phyloP scores from a whole-genome alignment of 2,797 vertebrate genomes.

The Nannoperca obscura region DNA sequence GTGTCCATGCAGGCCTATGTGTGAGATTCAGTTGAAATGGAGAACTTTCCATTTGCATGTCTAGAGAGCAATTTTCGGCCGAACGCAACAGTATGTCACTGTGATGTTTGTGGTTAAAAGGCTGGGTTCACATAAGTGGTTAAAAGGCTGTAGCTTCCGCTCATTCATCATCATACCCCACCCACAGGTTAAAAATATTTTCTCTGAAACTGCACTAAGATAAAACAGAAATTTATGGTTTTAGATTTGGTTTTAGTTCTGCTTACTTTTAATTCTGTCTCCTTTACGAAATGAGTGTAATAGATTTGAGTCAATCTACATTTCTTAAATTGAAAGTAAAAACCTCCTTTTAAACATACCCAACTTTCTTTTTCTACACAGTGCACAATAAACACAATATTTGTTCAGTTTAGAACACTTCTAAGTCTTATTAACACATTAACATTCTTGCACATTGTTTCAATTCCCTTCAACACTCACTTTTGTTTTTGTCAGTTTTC shows the following conservation, averaged over 20 bases:
- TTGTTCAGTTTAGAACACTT: neutral
- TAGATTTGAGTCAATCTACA: too few species aligned
- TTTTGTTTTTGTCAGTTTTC: neutral
- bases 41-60: neutral
- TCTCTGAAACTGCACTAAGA: neutral
- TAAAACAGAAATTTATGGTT: neutral
- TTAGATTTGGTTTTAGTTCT: neutral
- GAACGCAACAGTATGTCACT: neutral
- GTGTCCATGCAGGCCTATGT: neutral
- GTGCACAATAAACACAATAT: neutral
- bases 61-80: neutral
- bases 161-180: neutral
- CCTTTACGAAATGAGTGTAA: neutral
- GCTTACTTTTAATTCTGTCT: neutral
- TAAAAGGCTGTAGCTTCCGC: neutral
- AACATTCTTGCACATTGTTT: neutral
- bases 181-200: neutral
- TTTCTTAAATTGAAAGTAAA: neutral
- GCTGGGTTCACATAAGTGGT: neutral
- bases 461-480: constrained; percentile 14
- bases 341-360: too few species aligned
- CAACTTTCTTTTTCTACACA: neutral
- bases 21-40: neutral
- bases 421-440: neutral
- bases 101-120: constrained; percentile 7